Evolutionary conservation across 2,113 vertebrate species (phyloP), one percentile per base, ranked within the genome.

Genomic region (Scomber colias): DNA sequence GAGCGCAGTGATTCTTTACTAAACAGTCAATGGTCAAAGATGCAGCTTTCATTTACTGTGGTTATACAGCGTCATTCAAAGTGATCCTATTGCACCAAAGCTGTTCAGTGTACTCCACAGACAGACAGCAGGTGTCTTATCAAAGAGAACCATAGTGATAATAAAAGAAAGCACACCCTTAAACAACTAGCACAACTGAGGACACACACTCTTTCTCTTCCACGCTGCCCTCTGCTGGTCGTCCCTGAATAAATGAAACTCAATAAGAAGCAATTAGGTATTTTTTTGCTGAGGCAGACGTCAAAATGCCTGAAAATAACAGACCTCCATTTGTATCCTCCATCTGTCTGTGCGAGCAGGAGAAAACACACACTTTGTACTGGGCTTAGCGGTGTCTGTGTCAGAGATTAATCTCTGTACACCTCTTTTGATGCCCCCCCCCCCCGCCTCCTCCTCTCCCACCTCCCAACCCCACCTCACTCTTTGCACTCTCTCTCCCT

Each of bases 161-260:
- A 55, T n/a, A 24, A 3, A 40, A 3, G 17, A 61, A 31, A 69
- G 57, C 31, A 68, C 53, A 57, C 27, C 44, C 21, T 63, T 17
- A 16, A 11, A 27, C 27, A 48, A 11, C 30, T 54, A 16, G 19
- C 6, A 13, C 12, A 69, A 55, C 49, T 19, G 17, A 54, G 14
- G 6, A 40, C 35, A 72, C 14, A 44, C 30, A 31, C 19, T 35
- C 16, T 27, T 1, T 50, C 60, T 31, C 60, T 3, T 75, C 59
- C 30, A 70, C 71, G 40, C 51, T 24, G 79, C 87, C 88, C 85
- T 86, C 92, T 86, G 15, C 75, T 90, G 91, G 87, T 50, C 65
- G 48, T 16, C 19, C 27, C 40, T 9, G 0, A 55, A 49, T 12
- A 13, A 46, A 16, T 59, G 49, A 77, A 75, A 75, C 55, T 62